phyloP scores from a whole-genome alignment of 2,888 invertebrate species.

The Nomada fucata region DNA sequence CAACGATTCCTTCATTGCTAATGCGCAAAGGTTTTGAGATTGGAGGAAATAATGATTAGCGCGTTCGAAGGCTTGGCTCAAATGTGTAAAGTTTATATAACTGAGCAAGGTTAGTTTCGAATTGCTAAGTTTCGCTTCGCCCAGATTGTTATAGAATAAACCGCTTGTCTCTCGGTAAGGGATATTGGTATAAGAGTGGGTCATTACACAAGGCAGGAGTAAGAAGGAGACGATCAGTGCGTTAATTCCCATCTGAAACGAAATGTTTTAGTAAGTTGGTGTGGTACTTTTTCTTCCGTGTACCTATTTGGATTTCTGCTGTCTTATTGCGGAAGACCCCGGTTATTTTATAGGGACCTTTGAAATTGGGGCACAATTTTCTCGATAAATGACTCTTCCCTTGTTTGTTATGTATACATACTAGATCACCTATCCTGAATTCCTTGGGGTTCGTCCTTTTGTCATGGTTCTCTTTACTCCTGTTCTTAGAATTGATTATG shows the following conservation, averaged over 20 bases:
- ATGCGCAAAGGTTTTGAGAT: too few relatives aligned
- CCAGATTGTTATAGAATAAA: too few relatives aligned
- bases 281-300: conserved; percentile 4
- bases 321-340: conserved; percentile 7
- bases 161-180: too few relatives aligned
- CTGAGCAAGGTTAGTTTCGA: too few relatives aligned
- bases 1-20: too few relatives aligned
- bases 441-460: neutral
- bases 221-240: too few relatives aligned
- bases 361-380: conserved; percentile 19
- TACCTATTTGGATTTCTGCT: conserved; percentile 25
- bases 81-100: too few relatives aligned
- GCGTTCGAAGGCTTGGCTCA: too few relatives aligned
- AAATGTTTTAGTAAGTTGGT: conserved; percentile 29
- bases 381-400: neutral
- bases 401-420: conserved; percentile 8
- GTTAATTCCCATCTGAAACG: conserved; percentile 28
- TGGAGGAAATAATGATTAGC: too few relatives aligned
- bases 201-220: too few relatives aligned
- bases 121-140: too few relatives aligned
- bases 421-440: conserved; percentile 2
- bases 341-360: conserved; percentile 16
- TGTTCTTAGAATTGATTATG: neutral
- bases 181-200: too few relatives aligned
- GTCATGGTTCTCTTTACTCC: conserved; percentile 8